Percentiles rank a stretch among this genome's conserved stretches.
Evolutionary conservation across 2,888 invertebrate species (phyloP).

Genomic region (Limnephilus rhombicus): DNA sequence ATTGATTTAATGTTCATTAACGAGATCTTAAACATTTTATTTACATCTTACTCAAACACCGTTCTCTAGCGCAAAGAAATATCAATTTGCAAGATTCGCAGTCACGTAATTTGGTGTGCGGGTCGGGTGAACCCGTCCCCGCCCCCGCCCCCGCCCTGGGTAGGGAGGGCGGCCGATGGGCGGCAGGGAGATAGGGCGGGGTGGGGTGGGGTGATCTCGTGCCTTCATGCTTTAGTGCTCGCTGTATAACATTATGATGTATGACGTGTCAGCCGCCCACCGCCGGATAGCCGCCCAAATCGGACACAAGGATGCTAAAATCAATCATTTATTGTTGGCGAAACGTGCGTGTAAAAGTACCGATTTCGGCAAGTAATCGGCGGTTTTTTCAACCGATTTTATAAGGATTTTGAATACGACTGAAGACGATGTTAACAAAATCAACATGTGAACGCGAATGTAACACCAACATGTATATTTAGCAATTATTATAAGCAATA

Average conservation of each 20-base stretch:
- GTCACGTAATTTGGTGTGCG: constrained; percentile 54
- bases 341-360: neutral
- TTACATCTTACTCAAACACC: neutral
- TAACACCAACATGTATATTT: no score
- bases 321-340: constrained; percentile 24
- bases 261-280: constrained; percentile 62
- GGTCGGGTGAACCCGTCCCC: neutral
- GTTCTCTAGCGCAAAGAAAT: constrained; percentile 36
- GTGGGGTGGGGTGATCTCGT: constrained; percentile 65
- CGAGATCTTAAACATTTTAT: neutral
- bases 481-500: no score
- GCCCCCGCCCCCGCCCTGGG: constrained; percentile 30
- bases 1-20: neutral
- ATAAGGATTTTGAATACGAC: neutral
- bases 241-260: constrained; percentile 66
- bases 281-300: constrained; percentile 52
- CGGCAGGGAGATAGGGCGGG: constrained; percentile 41
- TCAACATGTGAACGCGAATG: neutral
- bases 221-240: constrained; percentile 67
- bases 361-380: neutral
- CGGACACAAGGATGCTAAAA: constrained; percentile 26
- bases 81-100: constrained; percentile 40
- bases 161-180: constrained; percentile 7
- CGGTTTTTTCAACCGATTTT: neutral
- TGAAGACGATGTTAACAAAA: no score